Base-by-base conservation (phyloP, 2,888 invertebrate genomes). In the Physocephala rufipes region DNA sequence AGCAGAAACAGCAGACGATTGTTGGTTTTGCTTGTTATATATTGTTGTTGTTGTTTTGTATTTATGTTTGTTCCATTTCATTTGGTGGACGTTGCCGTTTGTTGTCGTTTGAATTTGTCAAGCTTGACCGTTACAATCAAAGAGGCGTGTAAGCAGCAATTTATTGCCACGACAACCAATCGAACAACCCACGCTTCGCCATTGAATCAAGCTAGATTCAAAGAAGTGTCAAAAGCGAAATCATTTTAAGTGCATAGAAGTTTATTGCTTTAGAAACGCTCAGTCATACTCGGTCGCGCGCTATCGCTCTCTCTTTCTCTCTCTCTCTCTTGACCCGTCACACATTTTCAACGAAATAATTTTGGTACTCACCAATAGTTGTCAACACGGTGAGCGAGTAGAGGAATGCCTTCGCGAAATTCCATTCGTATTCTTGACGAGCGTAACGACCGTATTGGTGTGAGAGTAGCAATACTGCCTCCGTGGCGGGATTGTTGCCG, bases 351-450 rank as follows among this genome's bases (percentile, higher is more conserved):
- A 36, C 3, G 4, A 24, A 28, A 12, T 12, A 15, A 7, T 4
- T 0, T 26, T 58, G 26, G 24, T 28, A 76, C 92, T 91, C 86
- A 95, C 95, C 95, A 84, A 95, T 94, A 74, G 95, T 97, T 65
- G 96, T 97, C 79, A 97, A 89, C 76, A 97, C 95, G 49, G 97
- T 97, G 78, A 97, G 89, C 26, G 96, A 96, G 87, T 97, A 97
- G 79, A 97, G 91, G 87, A 97, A 97, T 69, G 97, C 95, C 81
- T 93, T 91, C 70, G 95, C 94, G 85, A 95, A 92, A 85, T 93
- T 94, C 95, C 95, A 95, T 85, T 95, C 94, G 70, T 82, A 80
- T 36, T 79, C 78, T n/a, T 79, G 21, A 74, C 76, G 65, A 74
- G 91, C 91, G 76, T 88, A 82, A 30, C 76, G 73, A 62, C 77